Conservation (phyloP, 2,888 invertebrate genomes). For the Mythimna loreyi region DNA sequence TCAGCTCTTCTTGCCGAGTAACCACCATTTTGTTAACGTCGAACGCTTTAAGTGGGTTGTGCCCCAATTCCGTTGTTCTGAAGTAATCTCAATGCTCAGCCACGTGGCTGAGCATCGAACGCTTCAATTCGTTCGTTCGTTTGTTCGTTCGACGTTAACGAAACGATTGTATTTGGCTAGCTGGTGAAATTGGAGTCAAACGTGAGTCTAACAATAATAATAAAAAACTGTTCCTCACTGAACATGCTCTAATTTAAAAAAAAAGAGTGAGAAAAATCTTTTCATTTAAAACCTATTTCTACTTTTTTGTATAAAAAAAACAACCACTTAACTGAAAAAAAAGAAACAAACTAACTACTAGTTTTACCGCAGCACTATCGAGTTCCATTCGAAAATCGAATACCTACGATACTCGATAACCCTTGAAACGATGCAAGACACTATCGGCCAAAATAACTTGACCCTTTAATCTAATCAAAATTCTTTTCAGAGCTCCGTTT, state of each 20-base stretch:
- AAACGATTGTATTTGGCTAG: too few species aligned
- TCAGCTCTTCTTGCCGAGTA: too few species aligned
- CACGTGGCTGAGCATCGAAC: too few species aligned
- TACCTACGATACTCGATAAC: constrained; percentile 65
- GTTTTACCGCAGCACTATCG: constrained; percentile 61
- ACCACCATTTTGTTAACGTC: too few species aligned
- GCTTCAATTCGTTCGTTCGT: too few species aligned
- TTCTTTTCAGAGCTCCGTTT: constrained; percentile 26
- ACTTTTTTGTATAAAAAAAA: constrained; percentile 29
- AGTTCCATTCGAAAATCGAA: constrained; percentile 67
- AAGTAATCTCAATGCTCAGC: too few species aligned
- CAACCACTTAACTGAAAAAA: constrained; percentile 34
- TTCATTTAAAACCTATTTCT: constrained; percentile 26
- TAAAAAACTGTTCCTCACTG: neutral
- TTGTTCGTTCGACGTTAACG: too few species aligned
- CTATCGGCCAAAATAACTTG: constrained; percentile 59
- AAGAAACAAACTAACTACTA: constrained; percentile 43
- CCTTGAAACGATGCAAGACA: constrained; percentile 68
- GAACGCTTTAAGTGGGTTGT: too few species aligned
- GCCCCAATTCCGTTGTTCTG: too few species aligned
- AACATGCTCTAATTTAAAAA: neutral
- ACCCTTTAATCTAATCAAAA: constrained; percentile 52
- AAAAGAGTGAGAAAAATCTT: constrained; percentile 9
- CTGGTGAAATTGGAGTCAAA: too few species aligned
- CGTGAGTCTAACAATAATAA: too few species aligned